These are phyloP conservation scores for Diaphora mendica DNA, from an alignment of 2,888 invertebrate genomes.

Conservation along the genomic window DNA sequence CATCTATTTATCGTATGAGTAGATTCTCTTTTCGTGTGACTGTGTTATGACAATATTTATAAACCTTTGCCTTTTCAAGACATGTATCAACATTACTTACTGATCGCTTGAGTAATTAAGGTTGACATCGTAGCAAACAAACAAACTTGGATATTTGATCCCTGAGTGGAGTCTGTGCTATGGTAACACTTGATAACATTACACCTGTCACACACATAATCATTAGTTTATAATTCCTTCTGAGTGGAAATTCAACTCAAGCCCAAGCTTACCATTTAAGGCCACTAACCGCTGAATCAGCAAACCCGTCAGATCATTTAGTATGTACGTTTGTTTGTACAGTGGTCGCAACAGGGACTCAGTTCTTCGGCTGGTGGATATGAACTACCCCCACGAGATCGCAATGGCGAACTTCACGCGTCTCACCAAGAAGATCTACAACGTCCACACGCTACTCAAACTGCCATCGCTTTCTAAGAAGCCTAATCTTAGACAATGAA, in stretches of 20 bases:
- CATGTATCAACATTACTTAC: not conserved
- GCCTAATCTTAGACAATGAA: slow-evolving; percentile 22
- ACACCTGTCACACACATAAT: no score
- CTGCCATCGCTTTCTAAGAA: slow-evolving; percentile 34
- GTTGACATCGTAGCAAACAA: not conserved
- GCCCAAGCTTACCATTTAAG: no score
- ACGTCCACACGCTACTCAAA: slow-evolving; percentile 67
- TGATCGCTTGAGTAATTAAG: not conserved
- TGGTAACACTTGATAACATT: no score
- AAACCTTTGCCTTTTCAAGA: not conserved
- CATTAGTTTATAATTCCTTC: no score
- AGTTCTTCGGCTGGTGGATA: slow-evolving; percentile 72
- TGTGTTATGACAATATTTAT: not conserved
- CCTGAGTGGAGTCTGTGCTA: no score
- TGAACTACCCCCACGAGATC: slow-evolving; percentile 72
- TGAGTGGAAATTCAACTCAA: no score
- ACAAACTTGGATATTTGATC: not conserved
- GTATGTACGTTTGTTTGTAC: slow-evolving; percentile 23
- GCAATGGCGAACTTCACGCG: slow-evolving; percentile 77
- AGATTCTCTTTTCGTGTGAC: not conserved
- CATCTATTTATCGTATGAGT: not conserved
- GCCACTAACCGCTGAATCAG: no score
- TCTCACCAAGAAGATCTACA: slow-evolving; percentile 77
- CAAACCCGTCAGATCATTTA: not conserved
- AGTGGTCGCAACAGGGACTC: slow-evolving; percentile 73